Evolutionary conservation across 2,113 vertebrate genomes (phyloP), one percentile per base, ranked within the genome.

Genomic region (Bufo gargarizans): DNA sequence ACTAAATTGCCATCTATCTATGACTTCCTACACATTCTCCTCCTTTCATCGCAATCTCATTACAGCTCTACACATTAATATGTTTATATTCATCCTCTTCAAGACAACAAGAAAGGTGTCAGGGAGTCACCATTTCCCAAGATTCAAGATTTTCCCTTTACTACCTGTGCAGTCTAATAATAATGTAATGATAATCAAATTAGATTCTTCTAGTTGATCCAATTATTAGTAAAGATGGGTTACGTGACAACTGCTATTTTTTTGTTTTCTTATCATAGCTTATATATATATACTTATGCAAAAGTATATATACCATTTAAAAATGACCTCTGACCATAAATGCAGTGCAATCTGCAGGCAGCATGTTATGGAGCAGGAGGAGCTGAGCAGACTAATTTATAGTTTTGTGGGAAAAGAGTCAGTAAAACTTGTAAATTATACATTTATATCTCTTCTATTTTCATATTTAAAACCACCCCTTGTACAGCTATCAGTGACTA

Each of bases 21-120:
- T 89, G 67, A 84, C 74, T 78, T 84, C 87, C 72, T 78, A 65
- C 74, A 56, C 58, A 63, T 55, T 86, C 58, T 72, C 80, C 86
- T 74, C 69, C 79, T 76, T 74, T n/a, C 59, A 83, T 84, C 22
- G 53, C 58, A 65, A 77, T 88, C 61, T 88, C 87, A 89, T 84
- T 88, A 84, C 49, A 10, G 87, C 47, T 74, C 72, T 47, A 17
- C 72, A 77, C 80, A 67, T 77, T 77, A 61, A 77, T 77, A 17
- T 83, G 22, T 82, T 88, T 76, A 82, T n/a, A 87, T 76, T 20
- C 19, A 59, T 88, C 78, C 49, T 45, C 84, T 86, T 86, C 33
- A 86, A 65, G 11, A 65, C 59, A 82, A 63, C 58, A 82, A 49
- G 16, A 59, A 82, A 49, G 45, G 65, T 10, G 7, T 45, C 80